Evolutionary conservation across 1,140 invertebrate species (phyloP), one percentile per base, ranked within the genome.

Genomic region (Amyelois transitella): DNA sequence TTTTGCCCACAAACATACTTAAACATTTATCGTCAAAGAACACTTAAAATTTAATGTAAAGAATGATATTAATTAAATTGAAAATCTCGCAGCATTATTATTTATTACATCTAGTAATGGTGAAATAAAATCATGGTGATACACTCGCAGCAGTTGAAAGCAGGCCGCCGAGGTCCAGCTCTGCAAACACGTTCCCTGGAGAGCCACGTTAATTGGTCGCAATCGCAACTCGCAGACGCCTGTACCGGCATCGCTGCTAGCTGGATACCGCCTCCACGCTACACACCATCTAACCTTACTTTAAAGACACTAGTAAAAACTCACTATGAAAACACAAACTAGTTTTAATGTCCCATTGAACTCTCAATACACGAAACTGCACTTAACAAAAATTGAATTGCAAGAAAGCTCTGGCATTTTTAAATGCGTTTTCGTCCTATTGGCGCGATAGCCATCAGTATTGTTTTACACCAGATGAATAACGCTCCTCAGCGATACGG

Each of bases 391-490:
- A 14, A 38, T 14, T 71, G 72, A 75, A 78, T 73, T 71, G 70
- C 72, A 60, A 68, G 65, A 66, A 74, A 72, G 66, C 53, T 58
- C 59, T 63, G 66, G 63, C 66, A 72, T 81, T 81, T 76, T 71
- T 72, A 73, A 73, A 65, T 67, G 72, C 58, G 75, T 81, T 82
- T 86, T 80, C 77, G 81, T 81, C 75, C 67, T 67, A 71, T 72
- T 60, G 55, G 69, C 56, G 24, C 65, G 79, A 81, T 84, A 72
- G 59, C 73, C 79, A 81, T 84, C 79, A 55, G 75, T 75, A 81
- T 86, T 84, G 79, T 84, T 75, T 75, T 81, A 81, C 75, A 77
- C 73, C 62, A 70, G 70, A 77, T 78, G 76, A 81, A 73, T 82
- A 78, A 81, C 75, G 73, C 76, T 64, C 63, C 62, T 54, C 61